phyloP scores from a whole-genome alignment of 2,113 vertebrate species.

The Edolisoma coerulescens region DNA sequence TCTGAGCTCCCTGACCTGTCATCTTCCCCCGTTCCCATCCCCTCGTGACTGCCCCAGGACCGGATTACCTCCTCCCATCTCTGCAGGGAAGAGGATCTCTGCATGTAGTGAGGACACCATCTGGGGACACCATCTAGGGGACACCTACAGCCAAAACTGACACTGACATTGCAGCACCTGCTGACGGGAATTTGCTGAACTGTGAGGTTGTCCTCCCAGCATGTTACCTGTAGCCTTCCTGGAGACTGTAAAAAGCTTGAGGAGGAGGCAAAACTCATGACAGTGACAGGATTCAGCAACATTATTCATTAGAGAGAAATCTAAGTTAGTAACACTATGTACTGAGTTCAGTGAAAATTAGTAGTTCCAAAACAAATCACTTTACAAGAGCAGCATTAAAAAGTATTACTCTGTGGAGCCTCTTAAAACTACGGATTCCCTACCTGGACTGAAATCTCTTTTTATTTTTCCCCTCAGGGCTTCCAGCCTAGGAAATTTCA shows the following conservation, averaged over 20 bases:
- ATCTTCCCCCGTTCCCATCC: not conserved
- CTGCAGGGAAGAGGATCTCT: not conserved
- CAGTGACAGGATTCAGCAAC: not conserved
- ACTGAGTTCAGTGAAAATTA: no score
- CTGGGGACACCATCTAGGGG: not conserved
- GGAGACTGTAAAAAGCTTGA: not conserved
- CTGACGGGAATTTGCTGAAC: not conserved
- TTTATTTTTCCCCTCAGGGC: not conserved
- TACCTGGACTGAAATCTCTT: not conserved
- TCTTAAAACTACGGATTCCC: not conserved
- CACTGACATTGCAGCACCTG: not conserved
- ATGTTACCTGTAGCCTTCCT: not conserved
- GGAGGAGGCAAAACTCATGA: not conserved
- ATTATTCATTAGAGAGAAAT: not conserved
- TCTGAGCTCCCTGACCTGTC: not conserved
- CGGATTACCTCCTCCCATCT: not conserved
- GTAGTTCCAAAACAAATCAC: not conserved
- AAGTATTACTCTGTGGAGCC: not conserved
- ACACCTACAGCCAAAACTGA: not conserved
- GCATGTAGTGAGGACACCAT: not conserved
- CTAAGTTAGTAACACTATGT: not conserved
- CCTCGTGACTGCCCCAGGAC: not conserved
- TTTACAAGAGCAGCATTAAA: not conserved
- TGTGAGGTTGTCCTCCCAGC: fast-evolving
- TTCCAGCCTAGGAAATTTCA: not conserved